Base-by-base conservation (phyloP, 2,797 vertebrate species). In the Pipistrellus nathusii region DNA sequence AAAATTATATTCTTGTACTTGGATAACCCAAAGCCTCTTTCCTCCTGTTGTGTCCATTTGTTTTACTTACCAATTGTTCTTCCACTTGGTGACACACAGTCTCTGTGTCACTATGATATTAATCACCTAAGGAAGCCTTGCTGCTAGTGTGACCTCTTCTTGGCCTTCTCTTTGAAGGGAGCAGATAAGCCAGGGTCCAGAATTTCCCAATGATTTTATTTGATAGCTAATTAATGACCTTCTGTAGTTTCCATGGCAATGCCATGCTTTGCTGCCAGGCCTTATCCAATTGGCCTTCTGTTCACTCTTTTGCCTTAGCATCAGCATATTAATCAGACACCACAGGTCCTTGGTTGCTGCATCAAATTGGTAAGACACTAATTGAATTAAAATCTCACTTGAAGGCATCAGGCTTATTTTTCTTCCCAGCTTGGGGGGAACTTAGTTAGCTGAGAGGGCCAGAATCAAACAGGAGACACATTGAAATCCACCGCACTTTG, bases 251-350 rank as follows among this genome's bases (percentile, higher is more conserved):
- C 98, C 96, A 98, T 97, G 91, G 98, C 77, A 98, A 98, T 97
- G 85, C 72, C 97, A 96, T 6, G 95, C 96, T 98, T 97, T 96
- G 93, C 97, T 97, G 91, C 96, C 88, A 97, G 96, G 92, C 96
- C 87, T 96, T 96, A 96, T 98, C 98, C 97, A 98, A 90, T 94
- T 97, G 98, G 97, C 97, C 96, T 97, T 98, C 97, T 96, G 94
- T 88, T 95, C 96, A 93, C 95, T 97, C 95, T 95, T 92, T 84
- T 96, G 97, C 97, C 32, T 15, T 90, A 95, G 95, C 95, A 98
- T 97, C 97, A 94, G 98, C 98, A 98, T 98, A 96, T 98, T 98
- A 98, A 98, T 97, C 94, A 94, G 97, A 97, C 85, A 88, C 92
- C 96, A 94, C 88, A 81, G 48, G 97, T 95, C 94, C 90, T 97